Evolutionary conservation across 2,113 vertebrate genomes (phyloP), one percentile per base, ranked within the genome.

Genomic region (Pantherophis guttatus): DNA sequence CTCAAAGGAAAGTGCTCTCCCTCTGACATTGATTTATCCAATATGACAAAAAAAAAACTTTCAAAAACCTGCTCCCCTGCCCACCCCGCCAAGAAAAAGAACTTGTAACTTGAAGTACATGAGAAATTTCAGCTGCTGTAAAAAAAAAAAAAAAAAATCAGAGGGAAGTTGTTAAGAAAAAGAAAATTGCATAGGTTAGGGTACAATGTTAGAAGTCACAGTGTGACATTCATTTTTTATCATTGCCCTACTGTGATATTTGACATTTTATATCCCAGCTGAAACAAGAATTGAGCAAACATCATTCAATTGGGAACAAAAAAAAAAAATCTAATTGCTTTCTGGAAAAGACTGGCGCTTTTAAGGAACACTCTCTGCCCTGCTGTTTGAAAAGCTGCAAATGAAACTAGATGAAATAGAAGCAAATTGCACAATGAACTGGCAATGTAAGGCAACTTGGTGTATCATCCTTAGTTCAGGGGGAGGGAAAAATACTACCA

Each of bases 231-330:
- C 86, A 90, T 92, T 93, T 54, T 92, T 91, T 93, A 90, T 93
- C 85, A 90, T 90, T 55, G 53, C n/a, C 75, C 90, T 90, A 57
- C 91, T 91, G 81, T 86, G 75, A 23, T 92, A 90, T 94, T 93
- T 88, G 88, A 91, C 94, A 93, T 93, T 75, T 89, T 58, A 94
- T 92, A 92, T 90, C 88, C 88, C 94, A 91, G 15, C 12, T 90
- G 93, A 94, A 93, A 70, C 39, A 92, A 92, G 86, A 94, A 88
- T 86, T 81, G 88, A 92, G 65, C 93, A 93, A 93, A 92, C 65
- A 91, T 50, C 86, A 75, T 89, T 91, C 92, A 86, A 91, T 29
- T 93, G 92, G 85, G 90, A 87, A 53, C 59, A 29, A 54, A 92
- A 91, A 13, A 39, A 39, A 58, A 55, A 50, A 62, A 91, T 86